Percentiles rank a stretch among this genome's conserved stretches.
Evolutionary conservation across 2,888 invertebrate species (phyloP).

Genomic region (Axea sp.): DNA sequence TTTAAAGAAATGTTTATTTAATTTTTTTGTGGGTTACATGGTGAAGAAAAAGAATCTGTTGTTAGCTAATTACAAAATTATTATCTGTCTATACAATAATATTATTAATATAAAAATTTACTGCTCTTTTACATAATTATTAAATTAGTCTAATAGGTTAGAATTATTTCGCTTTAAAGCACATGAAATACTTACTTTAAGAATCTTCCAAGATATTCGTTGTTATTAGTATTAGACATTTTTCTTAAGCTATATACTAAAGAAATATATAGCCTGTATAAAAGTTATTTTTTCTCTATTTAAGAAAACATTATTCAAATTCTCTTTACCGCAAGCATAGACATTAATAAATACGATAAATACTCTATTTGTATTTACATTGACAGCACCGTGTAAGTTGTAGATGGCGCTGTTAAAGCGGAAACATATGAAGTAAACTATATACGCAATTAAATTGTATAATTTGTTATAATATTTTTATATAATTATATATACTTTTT

Average conservation of each 20-base stretch:
- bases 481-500: no score
- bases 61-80: no score
- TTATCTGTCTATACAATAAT: no score
- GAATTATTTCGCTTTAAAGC: not conserved
- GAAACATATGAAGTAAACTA: constrained; percentile 2
- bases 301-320: constrained; percentile 15
- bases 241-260: no score
- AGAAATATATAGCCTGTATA: no score
- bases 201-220: constrained; percentile 36
- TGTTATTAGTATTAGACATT: constrained; percentile 23
- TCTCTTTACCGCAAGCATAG: constrained; percentile 8
- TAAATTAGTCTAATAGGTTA: constrained; percentile 17
- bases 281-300: constrained; percentile 6
- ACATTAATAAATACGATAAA: no score
- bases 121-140: not conserved
- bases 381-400: constrained; percentile 7
- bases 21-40: no score
- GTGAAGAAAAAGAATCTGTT: no score
- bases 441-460: no score
- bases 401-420: constrained; percentile 14
- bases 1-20: no score
- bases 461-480: constrained; percentile 1
- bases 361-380: constrained; percentile 18
- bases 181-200: constrained; percentile 28
- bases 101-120: not conserved